These are phyloP conservation scores for Syndactyla subalaris DNA, from an alignment of 2,797 vertebrate species.

Conservation along the genomic window DNA sequence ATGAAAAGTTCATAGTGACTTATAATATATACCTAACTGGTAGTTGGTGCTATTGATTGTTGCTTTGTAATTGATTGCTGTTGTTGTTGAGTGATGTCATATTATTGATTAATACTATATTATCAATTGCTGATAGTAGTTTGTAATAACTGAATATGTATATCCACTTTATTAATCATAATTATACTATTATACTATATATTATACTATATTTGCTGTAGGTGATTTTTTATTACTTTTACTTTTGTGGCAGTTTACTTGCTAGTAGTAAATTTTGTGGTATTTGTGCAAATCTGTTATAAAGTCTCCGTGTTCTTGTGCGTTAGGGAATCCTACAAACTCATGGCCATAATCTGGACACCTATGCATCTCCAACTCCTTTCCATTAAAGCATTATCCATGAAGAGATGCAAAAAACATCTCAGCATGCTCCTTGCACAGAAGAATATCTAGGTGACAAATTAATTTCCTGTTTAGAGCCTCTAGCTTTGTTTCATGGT, in stretches of 20 bases:
- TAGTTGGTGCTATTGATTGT: background rate
- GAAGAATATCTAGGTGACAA: background rate
- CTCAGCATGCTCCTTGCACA: background rate
- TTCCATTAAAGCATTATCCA: background rate
- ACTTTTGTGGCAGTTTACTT: background rate
- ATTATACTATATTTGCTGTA: background rate
- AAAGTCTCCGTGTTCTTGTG: background rate
- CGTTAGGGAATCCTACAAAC: background rate
- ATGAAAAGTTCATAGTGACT: background rate
- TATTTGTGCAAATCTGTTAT: background rate
- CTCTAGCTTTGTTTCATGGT: background rate
- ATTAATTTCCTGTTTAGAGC: background rate
- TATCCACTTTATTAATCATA: background rate
- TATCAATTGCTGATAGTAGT: background rate
- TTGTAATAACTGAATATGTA: background rate
- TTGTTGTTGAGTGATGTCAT: background rate
- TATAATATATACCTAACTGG: background rate
- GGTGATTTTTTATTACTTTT: background rate
- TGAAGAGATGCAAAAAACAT: background rate
- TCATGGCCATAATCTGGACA: background rate
- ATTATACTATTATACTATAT: background rate
- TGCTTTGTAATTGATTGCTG: background rate
- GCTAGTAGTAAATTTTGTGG: background rate
- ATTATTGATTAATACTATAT: background rate
- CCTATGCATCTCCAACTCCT: background rate